Base-by-base conservation (phyloP, 1,140 invertebrate genomes). In the Leptinotarsa defecta region DNA sequence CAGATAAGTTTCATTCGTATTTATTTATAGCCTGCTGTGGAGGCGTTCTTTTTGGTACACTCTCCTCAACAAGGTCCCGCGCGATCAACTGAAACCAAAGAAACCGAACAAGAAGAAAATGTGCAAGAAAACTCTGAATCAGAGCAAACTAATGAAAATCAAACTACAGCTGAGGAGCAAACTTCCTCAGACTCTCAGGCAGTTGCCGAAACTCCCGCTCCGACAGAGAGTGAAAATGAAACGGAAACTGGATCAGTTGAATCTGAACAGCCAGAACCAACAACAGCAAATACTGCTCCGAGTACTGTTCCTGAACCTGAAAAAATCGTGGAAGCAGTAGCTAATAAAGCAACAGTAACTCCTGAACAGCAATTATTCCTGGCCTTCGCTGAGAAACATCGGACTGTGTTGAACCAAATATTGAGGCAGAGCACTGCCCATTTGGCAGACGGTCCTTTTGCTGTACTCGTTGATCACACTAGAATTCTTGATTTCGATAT, bases 401-500 rank as follows among this genome's bases (percentile, higher is more conserved):
- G 95, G 71, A 94, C 94, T 13, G 95, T 98, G 43, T 86, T 98
- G 13, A 98, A 98, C 81, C 96, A 98, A 87, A 97, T 98, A 74
- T 86, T 98, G 34, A 89, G 96, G 5, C 95, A 96, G 86, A 95
- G 94, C 3, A 94, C 93, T 0, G 91, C 92, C 2, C 94, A 94
- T 81, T 87, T 97, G 15, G 92, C 94, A 11, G 95, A 96, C 82
- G 94, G 95, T 20, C 96, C 96, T 13, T 97, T 98, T 83, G 92
- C 94, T 24, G 94, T 97, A 0, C 87, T 98, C 3, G 95, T 96
- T 5, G 94, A 97, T 86, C 95, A 97, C 82, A 96, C 95, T 0
- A 88, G 95, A 80, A 92, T 98, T 70, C 86, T 94, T 43, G 96
- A 98, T 85, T 98, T 98, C 87, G 96, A 98, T 86, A 95, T 98